These are phyloP conservation scores for Ictalurus furcatus DNA, from an alignment of 2,113 vertebrate genomes.

Conservation along the genomic window DNA sequence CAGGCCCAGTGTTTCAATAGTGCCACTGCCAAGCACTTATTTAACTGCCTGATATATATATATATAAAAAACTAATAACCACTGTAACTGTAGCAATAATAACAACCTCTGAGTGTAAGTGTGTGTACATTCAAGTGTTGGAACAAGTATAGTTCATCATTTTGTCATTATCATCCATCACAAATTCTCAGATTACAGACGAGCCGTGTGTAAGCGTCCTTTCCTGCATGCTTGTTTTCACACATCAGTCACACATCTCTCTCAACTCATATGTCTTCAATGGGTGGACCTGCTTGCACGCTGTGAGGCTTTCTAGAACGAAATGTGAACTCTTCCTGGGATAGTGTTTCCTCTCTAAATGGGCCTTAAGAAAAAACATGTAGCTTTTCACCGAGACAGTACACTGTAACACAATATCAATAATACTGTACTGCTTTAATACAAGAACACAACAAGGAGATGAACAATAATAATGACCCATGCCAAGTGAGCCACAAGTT, in stretches of 20 bases:
- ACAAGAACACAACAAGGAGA: neutral
- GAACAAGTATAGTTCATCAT: slow-evolving; percentile 19
- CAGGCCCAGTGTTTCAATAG: slow-evolving; percentile 10
- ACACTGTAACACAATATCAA: neutral
- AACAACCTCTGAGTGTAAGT: neutral
- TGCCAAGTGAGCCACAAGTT: neutral
- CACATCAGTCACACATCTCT: neutral
- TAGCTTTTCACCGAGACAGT: neutral
- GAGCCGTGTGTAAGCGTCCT: neutral
- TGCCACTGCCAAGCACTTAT: neutral
- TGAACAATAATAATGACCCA: neutral
- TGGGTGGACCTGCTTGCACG: neutral
- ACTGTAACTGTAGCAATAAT: neutral
- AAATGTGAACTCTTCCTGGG: slow-evolving; percentile 23
- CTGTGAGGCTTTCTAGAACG: neutral
- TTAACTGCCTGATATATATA: neutral
- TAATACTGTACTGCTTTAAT: neutral
- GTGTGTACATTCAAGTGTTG: slow-evolving; percentile 7
- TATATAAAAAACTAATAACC: neutral
- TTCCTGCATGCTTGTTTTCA: neutral
- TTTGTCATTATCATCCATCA: slow-evolving; percentile 16
- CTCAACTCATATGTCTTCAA: neutral
- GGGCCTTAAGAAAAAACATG: neutral
- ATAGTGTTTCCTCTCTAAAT: neutral
- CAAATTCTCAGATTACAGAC: slow-evolving; percentile 2